Evolutionary conservation across 2,797 vertebrate species (phyloP).

Genomic region (Scolopax bukidnonensis): DNA sequence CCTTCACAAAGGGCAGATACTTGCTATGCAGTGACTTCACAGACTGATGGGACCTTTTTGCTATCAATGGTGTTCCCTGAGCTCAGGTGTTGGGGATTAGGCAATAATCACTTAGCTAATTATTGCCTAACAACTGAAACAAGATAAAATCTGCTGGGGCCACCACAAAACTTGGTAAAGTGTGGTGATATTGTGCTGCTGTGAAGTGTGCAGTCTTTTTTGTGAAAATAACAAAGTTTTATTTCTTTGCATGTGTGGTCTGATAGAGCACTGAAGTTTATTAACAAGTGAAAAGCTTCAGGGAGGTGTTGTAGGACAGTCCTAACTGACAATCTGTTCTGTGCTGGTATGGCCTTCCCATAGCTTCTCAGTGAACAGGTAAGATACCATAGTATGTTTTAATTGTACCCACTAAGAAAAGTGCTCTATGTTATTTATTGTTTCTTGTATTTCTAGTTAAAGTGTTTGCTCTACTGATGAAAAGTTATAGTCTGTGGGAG

Average conservation of each 20-base stretch:
- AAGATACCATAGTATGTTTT: not conserved
- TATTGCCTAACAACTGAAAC: not conserved
- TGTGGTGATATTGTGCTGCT: fast-evolving
- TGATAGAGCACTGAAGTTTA: not conserved
- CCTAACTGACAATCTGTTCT: not conserved
- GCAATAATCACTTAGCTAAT: not conserved
- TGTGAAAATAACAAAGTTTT: not conserved
- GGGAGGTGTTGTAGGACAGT: not conserved
- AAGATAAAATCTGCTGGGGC: not conserved
- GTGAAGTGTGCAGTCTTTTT: fast-evolving
- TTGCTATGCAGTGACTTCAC: not conserved
- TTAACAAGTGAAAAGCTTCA: not conserved
- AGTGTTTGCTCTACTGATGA: not conserved
- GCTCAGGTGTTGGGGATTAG: not conserved
- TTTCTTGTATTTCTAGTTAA: not conserved
- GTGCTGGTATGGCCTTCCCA: no score
- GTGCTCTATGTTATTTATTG: fast-evolving
- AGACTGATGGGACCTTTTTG: not conserved
- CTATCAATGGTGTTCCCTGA: not conserved
- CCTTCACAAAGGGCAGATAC: not conserved
- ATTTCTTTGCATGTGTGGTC: fast-evolving
- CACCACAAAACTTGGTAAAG: fast-evolving
- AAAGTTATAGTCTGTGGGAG: not conserved
- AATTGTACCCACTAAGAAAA: not conserved
- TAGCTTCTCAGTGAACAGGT: not conserved